phyloP scores from a whole-genome alignment of 2,888 invertebrate species.

The Ramazzottius varieornatus region DNA sequence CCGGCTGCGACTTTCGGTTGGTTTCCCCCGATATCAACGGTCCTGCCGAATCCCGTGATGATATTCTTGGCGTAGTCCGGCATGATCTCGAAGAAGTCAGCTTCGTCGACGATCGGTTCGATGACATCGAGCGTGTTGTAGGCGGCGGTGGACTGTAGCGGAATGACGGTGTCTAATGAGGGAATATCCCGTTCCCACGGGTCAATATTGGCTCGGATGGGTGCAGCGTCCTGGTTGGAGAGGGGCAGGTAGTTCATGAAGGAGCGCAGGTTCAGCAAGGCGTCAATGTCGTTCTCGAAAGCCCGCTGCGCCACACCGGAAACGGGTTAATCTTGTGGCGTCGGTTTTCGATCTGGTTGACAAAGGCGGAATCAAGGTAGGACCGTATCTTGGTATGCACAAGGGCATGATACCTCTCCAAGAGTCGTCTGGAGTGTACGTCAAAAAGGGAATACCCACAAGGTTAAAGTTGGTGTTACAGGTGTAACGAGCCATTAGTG shows the following conservation, averaged over 20 bases:
- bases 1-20: conserved; percentile 40
- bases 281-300: conserved; percentile 39
- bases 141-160: conserved; percentile 33
- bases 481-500: too few species aligned
- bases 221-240: conserved; percentile 30
- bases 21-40: conserved; percentile 40
- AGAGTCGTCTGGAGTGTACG: background rate
- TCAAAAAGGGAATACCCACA: background rate
- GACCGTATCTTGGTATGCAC: background rate
- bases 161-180: conserved; percentile 35
- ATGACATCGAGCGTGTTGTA: conserved; percentile 28
- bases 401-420: background rate
- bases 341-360: too few species aligned
- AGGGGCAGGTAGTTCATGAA: conserved; percentile 35
- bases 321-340: too few species aligned
- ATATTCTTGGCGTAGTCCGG: conserved; percentile 38
- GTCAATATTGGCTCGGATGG: conserved; percentile 30
- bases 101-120: conserved; percentile 30
- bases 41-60: conserved; percentile 34
- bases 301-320: conserved; percentile 37
- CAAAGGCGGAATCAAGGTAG: too few species aligned
- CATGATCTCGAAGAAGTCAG: conserved; percentile 39
- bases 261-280: conserved; percentile 31
- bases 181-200: conserved; percentile 34
- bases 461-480: too few species aligned